These are phyloP conservation scores for Takifugu bimaculatus DNA, from an alignment of 2,113 vertebrate species.

Conservation along the genomic window DNA sequence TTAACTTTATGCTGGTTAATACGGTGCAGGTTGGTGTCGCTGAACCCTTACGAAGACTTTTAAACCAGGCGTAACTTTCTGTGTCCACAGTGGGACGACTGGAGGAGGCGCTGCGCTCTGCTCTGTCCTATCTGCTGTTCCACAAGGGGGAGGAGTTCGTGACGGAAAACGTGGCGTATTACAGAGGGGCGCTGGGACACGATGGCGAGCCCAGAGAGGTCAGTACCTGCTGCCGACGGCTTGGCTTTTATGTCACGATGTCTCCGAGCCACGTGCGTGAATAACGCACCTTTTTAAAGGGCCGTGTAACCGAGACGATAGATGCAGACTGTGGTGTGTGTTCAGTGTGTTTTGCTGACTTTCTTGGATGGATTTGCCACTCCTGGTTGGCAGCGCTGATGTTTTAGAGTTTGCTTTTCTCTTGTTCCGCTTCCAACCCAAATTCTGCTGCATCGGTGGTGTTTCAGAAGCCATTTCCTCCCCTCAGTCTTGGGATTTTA, in stretches of 20 bases:
- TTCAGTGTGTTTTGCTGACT: slow-evolving; percentile 20
- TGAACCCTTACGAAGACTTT: too few species aligned
- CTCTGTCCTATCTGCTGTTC: slow-evolving; percentile 86
- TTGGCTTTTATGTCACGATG: background rate
- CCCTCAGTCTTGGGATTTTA: too few species aligned
- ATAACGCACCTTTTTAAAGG: background rate
- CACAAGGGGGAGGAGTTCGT: slow-evolving; percentile 85
- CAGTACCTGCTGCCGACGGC: background rate
- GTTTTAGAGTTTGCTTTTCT: slow-evolving; percentile 41
- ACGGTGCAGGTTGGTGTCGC: too few species aligned
- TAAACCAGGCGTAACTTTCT: slow-evolving; percentile 2
- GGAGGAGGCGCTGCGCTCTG: slow-evolving; percentile 81
- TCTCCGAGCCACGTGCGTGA: slow-evolving; percentile 5
- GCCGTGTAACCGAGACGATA: too few species aligned
- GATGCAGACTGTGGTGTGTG: too few species aligned
- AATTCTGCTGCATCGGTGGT: background rate
- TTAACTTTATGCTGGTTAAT: too few species aligned
- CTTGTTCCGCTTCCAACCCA: slow-evolving; percentile 34
- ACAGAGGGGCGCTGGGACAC: slow-evolving; percentile 76
- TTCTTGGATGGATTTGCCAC: slow-evolving; percentile 33
- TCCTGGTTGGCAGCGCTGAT: slow-evolving; percentile 32
- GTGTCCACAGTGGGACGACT: slow-evolving; percentile 75
- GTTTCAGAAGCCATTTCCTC: too few species aligned
- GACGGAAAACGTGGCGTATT: slow-evolving; percentile 82
- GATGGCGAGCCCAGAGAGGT: slow-evolving; percentile 67